Percentiles rank a stretch among this genome's conserved stretches.
phyloP scores from a whole-genome alignment of 2,888 invertebrate species.

The Athalia circularis region DNA sequence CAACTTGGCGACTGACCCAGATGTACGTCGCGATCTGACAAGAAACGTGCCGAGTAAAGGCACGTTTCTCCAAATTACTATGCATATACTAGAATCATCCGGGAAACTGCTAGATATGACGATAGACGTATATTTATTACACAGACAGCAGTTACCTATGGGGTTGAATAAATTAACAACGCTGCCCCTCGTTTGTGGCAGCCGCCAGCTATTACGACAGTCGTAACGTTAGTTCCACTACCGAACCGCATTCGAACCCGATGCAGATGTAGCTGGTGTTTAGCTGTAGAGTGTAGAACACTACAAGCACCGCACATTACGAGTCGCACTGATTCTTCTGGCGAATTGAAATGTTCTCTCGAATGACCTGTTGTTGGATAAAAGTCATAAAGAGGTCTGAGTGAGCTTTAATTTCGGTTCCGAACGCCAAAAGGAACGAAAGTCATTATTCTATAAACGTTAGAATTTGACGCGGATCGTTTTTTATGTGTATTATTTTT shows the following conservation, averaged over 20 bases:
- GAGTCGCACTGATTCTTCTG: too few species aligned
- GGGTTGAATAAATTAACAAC: constrained; percentile 30
- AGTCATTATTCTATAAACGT: not conserved
- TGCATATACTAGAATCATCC: constrained; percentile 35
- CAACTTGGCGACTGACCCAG: constrained; percentile 13
- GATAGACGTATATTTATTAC: constrained; percentile 37
- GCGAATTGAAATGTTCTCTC: too few species aligned
- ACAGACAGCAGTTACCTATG: constrained; percentile 29
- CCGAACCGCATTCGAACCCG: constrained; percentile 9
- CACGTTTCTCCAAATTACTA: constrained; percentile 36
- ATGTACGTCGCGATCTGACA: constrained; percentile 35
- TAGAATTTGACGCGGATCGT: not conserved
- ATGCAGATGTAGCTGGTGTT: constrained; percentile 3
- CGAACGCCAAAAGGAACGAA: not conserved
- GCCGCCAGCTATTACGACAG: constrained; percentile 23
- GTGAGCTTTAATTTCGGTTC: too few species aligned
- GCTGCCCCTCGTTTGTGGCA: constrained; percentile 9
- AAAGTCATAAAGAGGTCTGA: too few species aligned
- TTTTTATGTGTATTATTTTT: not conserved
- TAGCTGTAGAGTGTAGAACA: not conserved
- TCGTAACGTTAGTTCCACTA: constrained; percentile 12
- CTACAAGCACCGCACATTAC: too few species aligned
- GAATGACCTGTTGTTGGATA: too few species aligned
- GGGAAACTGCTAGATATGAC: constrained; percentile 36
- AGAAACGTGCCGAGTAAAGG: constrained; percentile 32